Percentiles rank a stretch among this genome's conserved stretches.
Evolutionary conservation across 2,888 invertebrate genomes (phyloP).

Genomic region (Oscheius onirici): DNA sequence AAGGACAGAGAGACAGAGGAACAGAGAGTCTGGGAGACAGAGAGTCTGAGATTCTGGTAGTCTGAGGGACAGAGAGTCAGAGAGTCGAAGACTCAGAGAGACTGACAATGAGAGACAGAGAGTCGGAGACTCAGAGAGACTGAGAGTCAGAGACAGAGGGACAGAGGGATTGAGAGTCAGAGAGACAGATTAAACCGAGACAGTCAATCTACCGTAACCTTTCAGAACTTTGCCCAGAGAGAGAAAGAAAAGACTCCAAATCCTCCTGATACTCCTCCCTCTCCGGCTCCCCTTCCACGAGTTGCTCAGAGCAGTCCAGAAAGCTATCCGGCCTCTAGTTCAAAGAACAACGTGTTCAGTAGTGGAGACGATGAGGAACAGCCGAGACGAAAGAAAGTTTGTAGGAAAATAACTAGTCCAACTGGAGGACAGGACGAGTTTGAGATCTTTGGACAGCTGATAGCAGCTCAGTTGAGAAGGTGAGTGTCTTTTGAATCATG

Average conservation of each 20-base stretch:
- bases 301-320: not conserved
- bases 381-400: conserved; percentile 22
- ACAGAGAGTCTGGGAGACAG: too few species aligned
- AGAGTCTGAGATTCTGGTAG: too few species aligned
- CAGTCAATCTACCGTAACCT: too few species aligned
- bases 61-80: too few species aligned
- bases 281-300: not conserved
- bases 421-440: conserved; percentile 40
- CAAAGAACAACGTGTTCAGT: conserved; percentile 5
- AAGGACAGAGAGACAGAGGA: too few species aligned
- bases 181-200: too few species aligned
- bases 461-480: conserved; percentile 44
- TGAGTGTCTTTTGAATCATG: conserved; percentile 20
- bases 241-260: conserved; percentile 19
- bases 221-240: not conserved
- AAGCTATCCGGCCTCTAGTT: not conserved
- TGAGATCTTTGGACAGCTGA: conserved; percentile 46
- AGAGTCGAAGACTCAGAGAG: too few species aligned
- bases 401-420: not conserved
- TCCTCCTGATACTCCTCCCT: conserved; percentile 14
- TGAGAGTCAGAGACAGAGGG: too few species aligned
- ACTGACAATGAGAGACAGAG: too few species aligned
- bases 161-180: too few species aligned
- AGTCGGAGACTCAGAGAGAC: too few species aligned
- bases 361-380: conserved; percentile 40